Conservation (phyloP, 2,888 invertebrate genomes). For the Pristionchus japonicus region DNA sequence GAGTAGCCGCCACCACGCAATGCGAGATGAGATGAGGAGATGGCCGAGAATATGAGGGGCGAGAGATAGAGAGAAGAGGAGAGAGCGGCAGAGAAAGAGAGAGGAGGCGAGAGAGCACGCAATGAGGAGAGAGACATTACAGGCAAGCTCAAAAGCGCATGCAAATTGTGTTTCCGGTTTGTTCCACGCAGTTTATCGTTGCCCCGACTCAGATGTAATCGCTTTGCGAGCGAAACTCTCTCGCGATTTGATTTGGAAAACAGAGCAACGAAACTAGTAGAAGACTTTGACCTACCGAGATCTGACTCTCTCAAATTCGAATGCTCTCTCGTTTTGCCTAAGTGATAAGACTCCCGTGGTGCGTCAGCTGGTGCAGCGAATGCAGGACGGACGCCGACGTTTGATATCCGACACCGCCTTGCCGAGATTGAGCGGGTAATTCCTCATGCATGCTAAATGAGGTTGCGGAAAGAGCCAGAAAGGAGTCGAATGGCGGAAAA, state of each 20-base stretch:
- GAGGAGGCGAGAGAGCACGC: background rate
- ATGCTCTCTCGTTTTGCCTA: background rate
- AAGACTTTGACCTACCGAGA: background rate
- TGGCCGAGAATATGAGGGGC: background rate
- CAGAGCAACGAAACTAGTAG: background rate
- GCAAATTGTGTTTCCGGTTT: slow-evolving; percentile 29
- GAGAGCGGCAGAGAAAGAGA: background rate
- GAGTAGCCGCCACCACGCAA: background rate
- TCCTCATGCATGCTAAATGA: slow-evolving; percentile 19
- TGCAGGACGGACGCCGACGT: background rate
- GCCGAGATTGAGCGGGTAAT: background rate
- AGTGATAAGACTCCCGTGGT: background rate
- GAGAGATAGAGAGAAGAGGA: background rate
- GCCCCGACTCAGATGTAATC: background rate
- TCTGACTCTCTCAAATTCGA: background rate
- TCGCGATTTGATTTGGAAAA: background rate
- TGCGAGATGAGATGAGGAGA: background rate
- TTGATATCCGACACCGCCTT: background rate
- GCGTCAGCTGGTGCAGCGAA: background rate
- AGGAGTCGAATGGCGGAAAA: background rate
- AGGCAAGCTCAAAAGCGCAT: slow-evolving; percentile 31
- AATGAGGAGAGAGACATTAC: background rate
- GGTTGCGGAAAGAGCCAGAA: background rate
- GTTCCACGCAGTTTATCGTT: background rate
- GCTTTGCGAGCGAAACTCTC: background rate